Base-by-base conservation (phyloP, 1,140 invertebrate genomes). In the Caerostris darwini region DNA sequence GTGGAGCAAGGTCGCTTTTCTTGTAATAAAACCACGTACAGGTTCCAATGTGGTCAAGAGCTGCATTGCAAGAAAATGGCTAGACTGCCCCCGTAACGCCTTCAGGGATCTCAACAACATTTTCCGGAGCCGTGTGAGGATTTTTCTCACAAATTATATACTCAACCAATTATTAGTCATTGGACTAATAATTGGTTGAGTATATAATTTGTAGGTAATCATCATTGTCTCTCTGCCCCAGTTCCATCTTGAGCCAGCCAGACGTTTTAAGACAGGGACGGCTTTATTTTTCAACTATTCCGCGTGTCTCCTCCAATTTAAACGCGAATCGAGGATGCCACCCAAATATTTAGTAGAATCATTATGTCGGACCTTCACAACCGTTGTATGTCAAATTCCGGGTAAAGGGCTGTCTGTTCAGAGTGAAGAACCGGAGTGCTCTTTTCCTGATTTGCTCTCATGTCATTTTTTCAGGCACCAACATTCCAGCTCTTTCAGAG, bases 331-430 rank as follows among this genome's bases (percentile, higher is more conserved):
- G 6, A 85, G 82, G 7, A 58, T 58, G 54, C 82, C 57, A 85
- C 82, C 57, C 82, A 19, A 4, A n/a, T 85, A 85, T 85, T 85
- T 58, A 85, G 82, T 85, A 17, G 56, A 85, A 57, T 57, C 54
- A 56, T 85, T 10, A n/a, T 85, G 82, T n/a, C 58, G 56, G 58
- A 85, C 14, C 57, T 85, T 12, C 57, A 58, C 17, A 56, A 14
- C 56, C 19, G n/a, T 85, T 85, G 58, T 85, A 85, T 58, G n/a
- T 85, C 56, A 58, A 85, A n/a, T 58, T 58, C 56, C 3, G 54
- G 7, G 56, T 58, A 58, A 58, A 85, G 58, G 82, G 82, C 17
- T 85, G 54, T 85, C 54, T 58, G 14, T 58, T 85, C 82, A n/a
- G 56, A 58, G 56, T n/a, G n/a, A 85, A 85, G 14, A n/a, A 85